Evolutionary conservation across 2,888 invertebrate genomes (phyloP), one percentile per base, ranked within the genome.

Genomic region (Acanthosoma haemorrhoidale): DNA sequence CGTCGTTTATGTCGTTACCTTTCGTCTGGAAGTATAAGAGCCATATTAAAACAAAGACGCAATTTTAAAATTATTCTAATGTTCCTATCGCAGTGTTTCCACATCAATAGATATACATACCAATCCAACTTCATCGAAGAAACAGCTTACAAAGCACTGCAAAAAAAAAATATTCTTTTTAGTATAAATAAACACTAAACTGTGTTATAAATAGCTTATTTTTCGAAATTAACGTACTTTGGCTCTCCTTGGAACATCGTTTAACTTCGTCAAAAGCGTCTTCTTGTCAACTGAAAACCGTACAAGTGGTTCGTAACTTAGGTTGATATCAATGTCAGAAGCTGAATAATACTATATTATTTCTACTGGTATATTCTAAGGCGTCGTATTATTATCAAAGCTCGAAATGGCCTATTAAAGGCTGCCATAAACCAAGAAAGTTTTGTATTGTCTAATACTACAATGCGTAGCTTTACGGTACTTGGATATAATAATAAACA

Each of bases 101-200:
- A 36, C 13, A 36, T 36, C 36, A 36, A 6, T 11, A 43, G 13
- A 43, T 6, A 16, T 34, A 51, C 67, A 51, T 15, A 67, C 67
- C 32, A 67, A 25, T 15, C 67, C 67, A 16, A 67, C 67, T 67
- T 67, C 67, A 18, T 67, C 67, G 16, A 67, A 67, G n/a, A 67
- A 67, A n/a, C 67, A 67, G 51, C 67, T 67, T 9, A 67, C 67
- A 21, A 67, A 67, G 16, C 67, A 67, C 67, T 67, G 51, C 43
- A 67, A 66, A 5, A 25, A 39, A 16, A 63, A 13, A 15, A 29
- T 13, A 29, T 29, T 29, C 21, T n/a, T 25, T 11, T 58, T 11
- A 25, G 29, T 2, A 21, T 57, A 21, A 57, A 16, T 3, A 16
- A 39, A 39, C 21, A 41, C n/a, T n/a, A 18, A 41, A 41, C 18